Evolutionary conservation across 2,113 vertebrate species (phyloP).

Genomic region (Ophiodon elongatus): DNA sequence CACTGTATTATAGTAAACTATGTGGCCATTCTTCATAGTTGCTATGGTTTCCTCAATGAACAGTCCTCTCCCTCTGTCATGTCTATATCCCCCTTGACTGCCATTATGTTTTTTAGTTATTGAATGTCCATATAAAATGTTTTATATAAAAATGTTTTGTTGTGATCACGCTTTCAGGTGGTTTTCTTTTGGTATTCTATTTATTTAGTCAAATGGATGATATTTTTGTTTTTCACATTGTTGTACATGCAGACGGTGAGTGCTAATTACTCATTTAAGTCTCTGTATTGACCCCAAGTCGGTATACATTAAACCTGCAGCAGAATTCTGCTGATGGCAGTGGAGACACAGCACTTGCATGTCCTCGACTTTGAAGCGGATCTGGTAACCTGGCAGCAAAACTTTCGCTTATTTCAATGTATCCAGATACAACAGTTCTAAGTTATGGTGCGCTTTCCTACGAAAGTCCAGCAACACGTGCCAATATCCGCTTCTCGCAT

Average conservation of each 20-base stretch:
- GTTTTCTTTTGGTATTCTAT: conserved; percentile 52
- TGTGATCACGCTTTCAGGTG: conserved; percentile 67
- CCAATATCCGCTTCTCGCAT: not conserved
- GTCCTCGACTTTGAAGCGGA: not conserved
- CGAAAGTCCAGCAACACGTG: not conserved
- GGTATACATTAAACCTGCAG: not conserved
- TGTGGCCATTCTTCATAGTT: conserved; percentile 80
- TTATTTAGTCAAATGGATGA: conserved; percentile 8
- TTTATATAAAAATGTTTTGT: conserved; percentile 87
- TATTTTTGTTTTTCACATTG: not conserved
- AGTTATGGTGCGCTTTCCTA: not conserved
- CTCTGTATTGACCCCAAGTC: not conserved
- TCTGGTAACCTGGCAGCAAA: not conserved
- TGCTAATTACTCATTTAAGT: not conserved
- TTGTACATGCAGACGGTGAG: not conserved
- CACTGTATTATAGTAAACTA: conserved; percentile 82
- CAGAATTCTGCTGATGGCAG: not conserved
- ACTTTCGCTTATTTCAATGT: not conserved
- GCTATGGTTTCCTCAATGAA: conserved; percentile 77
- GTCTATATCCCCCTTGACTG: conserved; percentile 76
- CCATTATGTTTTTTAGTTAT: conserved; percentile 84
- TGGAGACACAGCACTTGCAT: not conserved
- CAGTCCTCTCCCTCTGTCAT: conserved; percentile 73
- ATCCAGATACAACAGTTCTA: not conserved
- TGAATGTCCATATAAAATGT: conserved; percentile 88